A percentile compares a stretch with the other conserved stretches of the same genome.
Evolutionary conservation across 2,888 invertebrate species (phyloP).

Genomic region (Hirtodrosophila trivittata): DNA sequence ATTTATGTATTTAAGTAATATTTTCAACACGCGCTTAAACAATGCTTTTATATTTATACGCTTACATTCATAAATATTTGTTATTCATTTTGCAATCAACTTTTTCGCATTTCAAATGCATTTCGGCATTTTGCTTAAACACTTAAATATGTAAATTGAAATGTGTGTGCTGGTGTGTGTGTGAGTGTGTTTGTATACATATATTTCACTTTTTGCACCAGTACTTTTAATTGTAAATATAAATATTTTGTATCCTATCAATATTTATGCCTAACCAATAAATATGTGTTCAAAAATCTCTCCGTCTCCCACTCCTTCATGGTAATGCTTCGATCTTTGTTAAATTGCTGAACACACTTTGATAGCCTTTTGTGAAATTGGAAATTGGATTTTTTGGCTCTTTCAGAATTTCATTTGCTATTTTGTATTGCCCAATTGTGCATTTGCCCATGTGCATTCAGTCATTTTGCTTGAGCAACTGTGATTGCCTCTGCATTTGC

Average conservation of each 20-base stretch:
- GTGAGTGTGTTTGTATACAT: conserved; percentile 12
- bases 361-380: conserved; percentile 39
- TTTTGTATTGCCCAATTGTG: conserved; percentile 37
- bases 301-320: not conserved
- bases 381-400: conserved; percentile 30
- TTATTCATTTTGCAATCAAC: conserved; percentile 54
- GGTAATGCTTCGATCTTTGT: conserved; percentile 38
- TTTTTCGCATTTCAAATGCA: conserved; percentile 68
- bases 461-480: conserved; percentile 30
- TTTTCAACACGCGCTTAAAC: conserved; percentile 43
- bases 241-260: conserved; percentile 55
- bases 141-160: conserved; percentile 72
- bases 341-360: conserved; percentile 52
- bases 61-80: conserved; percentile 55
- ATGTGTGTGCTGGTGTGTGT: conserved; percentile 39
- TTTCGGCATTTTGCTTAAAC: conserved; percentile 71
- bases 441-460: conserved; percentile 36
- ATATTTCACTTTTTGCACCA: conserved; percentile 39
- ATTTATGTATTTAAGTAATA: conserved; percentile 19
- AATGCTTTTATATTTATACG: conserved; percentile 34
- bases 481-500: conserved; percentile 22
- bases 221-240: conserved; percentile 50
- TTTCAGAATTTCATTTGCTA: conserved; percentile 36
- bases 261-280: conserved; percentile 63
- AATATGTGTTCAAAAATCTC: conserved; percentile 31